A percentile compares a stretch with the other conserved stretches of the same genome.
These are phyloP conservation scores for Microcaecilia unicolor DNA, from an alignment of 2,797 vertebrate genomes.

Conservation along the genomic window DNA sequence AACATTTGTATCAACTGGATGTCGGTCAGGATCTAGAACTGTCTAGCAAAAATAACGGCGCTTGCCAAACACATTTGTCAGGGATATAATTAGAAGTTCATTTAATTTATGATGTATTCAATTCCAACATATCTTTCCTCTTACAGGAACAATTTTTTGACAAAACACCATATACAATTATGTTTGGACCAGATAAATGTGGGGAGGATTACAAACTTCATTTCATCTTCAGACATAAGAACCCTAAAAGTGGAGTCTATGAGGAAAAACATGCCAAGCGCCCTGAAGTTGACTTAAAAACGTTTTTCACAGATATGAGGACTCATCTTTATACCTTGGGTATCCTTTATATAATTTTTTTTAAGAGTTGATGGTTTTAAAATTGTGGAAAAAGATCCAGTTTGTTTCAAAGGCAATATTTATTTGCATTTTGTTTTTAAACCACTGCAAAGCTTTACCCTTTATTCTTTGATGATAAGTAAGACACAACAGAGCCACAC, in stretches of 20 bases:
- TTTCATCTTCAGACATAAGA: slow-evolving; percentile 92
- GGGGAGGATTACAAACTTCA: slow-evolving; percentile 97
- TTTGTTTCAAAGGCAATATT: too few relatives aligned
- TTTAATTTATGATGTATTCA: slow-evolving; percentile 14
- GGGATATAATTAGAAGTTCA: not conserved
- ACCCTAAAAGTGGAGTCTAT: slow-evolving; percentile 78
- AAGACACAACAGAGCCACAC: too few relatives aligned
- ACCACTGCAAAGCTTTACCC: too few relatives aligned
- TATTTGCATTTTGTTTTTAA: too few relatives aligned
- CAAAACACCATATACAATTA: slow-evolving; percentile 88
- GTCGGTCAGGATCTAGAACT: too few relatives aligned
- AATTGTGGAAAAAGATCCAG: too few relatives aligned
- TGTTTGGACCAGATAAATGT: slow-evolving; percentile 98
- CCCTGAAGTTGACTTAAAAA: slow-evolving; percentile 84
- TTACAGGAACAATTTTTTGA: slow-evolving; percentile 86
- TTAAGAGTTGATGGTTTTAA: too few relatives aligned
- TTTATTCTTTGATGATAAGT: too few relatives aligned
- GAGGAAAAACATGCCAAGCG: slow-evolving; percentile 94
- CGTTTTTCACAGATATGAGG: slow-evolving; percentile 88
- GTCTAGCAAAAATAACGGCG: too few relatives aligned
- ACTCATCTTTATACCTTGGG: slow-evolving; percentile 93
- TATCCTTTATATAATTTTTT: slow-evolving; percentile 51
- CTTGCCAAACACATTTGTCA: not conserved
- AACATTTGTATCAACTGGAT: too few relatives aligned
- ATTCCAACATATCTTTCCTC: slow-evolving; percentile 24